Evolutionary conservation across 1,140 invertebrate genomes (phyloP), one percentile per base, ranked within the genome.

Genomic region (Nasonia vitripennis): DNA sequence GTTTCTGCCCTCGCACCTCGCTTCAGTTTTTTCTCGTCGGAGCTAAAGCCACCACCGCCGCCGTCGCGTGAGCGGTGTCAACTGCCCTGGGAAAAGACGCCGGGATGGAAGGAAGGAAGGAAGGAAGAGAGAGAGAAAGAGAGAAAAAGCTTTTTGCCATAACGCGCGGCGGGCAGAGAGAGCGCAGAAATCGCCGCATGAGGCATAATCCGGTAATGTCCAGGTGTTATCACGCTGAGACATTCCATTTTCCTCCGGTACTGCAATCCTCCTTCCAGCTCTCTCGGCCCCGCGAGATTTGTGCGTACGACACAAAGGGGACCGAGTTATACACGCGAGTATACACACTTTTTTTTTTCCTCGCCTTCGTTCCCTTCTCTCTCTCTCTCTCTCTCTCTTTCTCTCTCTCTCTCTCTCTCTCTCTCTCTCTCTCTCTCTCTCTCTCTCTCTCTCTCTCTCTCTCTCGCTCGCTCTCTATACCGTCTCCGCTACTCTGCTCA

Each of bases 141-240:
- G 73, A 75, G 68, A 11, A 20, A 75, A 17, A 79, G 48, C 23
- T 79, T 79, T 79, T 79, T 79, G 78, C 51, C 27, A 67, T 79
- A 67, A 79, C 78, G 41, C 70, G 34, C 78, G 80, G 55, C 34
- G 3, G 34, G 34, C 3, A 37, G 27, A 80, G 87, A 70, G 77
- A 81, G 74, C 55, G 73, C 68, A 78, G 78, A 84, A 27, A 80
- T 75, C 78, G 71, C 78, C 37, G 45, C 73, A 68, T 74, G 83
- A 86, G 85, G 75, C 74, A 87, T 73, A 51, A 84, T 77, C 77
- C 83, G 83, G 86, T 86, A 86, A 88, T 84, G 85, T 74, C n/a
- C 80, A 70, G 45, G 62, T 83, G 86, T 83, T 87, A 89, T 89
- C 85, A 83, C 70, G 55, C 75, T 27, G 74, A 82, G 81, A 77